phyloP scores from a whole-genome alignment of 2,888 invertebrate genomes.

The Cantharis flavilabris region DNA sequence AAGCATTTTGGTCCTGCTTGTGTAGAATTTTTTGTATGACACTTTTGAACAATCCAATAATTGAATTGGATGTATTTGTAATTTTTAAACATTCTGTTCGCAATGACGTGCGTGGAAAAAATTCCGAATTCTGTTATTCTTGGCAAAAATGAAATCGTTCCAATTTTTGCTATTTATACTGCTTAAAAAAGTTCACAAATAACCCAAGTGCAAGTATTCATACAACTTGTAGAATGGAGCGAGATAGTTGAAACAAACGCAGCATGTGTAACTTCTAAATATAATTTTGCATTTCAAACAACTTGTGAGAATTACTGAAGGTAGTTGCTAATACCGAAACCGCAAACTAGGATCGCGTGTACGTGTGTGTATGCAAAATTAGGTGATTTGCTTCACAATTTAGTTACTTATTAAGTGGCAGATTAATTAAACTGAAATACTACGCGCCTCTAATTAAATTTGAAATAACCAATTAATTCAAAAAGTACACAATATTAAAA shows the following conservation, averaged over 20 bases:
- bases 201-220: neutral
- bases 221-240: neutral
- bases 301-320: constrained; percentile 14
- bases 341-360: neutral
- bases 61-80: neutral
- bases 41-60: neutral
- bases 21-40: no score
- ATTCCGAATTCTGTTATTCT: neutral
- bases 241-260: neutral
- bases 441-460: neutral
- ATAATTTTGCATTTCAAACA: constrained; percentile 10
- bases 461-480: neutral
- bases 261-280: constrained; percentile 1
- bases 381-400: constrained; percentile 8
- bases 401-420: constrained; percentile 3
- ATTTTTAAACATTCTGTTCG: neutral
- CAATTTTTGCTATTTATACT: neutral
- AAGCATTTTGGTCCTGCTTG: no score
- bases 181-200: neutral
- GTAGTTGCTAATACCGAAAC: constrained; percentile 7
- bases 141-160: neutral
- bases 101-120: neutral
- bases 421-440: constrained; percentile 8
- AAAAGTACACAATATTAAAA: neutral
- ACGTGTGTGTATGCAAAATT: constrained; percentile 1